Base-by-base conservation (phyloP, 2,888 invertebrate genomes). In the Epinotia ramella region DNA sequence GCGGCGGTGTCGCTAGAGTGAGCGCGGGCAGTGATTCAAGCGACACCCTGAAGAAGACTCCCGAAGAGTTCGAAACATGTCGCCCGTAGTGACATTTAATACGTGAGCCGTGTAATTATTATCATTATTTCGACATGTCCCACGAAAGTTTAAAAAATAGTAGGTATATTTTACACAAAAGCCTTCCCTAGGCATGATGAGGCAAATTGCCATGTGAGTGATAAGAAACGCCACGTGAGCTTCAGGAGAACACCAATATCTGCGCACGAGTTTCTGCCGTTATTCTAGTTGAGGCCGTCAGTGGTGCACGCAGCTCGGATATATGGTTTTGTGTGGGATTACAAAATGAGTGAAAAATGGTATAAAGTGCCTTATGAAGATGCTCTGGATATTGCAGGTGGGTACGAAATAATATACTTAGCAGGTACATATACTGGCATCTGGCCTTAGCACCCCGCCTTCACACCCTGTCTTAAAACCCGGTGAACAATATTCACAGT, bases 361-460 rank as follows among this genome's bases (percentile, higher is more conserved):
- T 83, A 84, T 3, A 86, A 84, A 77, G 84, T 89, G 53, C 73
- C 83, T 0, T 91, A 86, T 77, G 90, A 91, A 78, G 87, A 89
- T 67, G 90, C 90, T 0, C 78, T 91, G 53, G 80, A 80, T 59
- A 84, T 87, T 85, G 86, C 89, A 75, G 90, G 90, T 89, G 49
- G 78, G 81, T 75, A 24, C 28, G 67, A 49, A 62, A 62, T 40
- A 7, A 33, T 33, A 33, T 7, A 28, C 24, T n/a, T n/a, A n/a
- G n/a, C n/a, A n/a, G n/a, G n/a, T n/a, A n/a, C n/a, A n/a, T n/a
- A n/a, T n/a, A n/a, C n/a, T n/a, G n/a, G n/a, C n/a, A n/a, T n/a
- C n/a, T n/a, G n/a, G n/a, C n/a, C n/a, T n/a, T n/a, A n/a, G n/a
- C n/a, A n/a, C n/a, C n/a, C n/a, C n/a, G n/a, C n/a, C n/a, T n/a